Evolutionary conservation across 2,888 invertebrate species (phyloP).

Genomic region (Hoplodrina blanda): DNA sequence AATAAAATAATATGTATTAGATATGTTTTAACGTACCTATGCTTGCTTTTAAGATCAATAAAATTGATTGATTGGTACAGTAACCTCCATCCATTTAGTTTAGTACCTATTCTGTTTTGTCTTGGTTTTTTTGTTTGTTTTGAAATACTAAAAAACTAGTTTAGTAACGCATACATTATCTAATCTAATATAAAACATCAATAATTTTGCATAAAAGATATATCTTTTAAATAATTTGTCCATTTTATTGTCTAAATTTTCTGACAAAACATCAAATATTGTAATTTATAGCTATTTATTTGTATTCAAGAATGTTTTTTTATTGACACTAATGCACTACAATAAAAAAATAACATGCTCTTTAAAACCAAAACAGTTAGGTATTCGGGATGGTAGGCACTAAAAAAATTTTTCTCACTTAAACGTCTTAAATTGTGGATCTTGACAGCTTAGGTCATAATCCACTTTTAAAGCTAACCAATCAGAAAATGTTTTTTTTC

Average conservation of each 20-base stretch:
- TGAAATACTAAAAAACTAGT: slow-evolving; percentile 11
- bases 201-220: slow-evolving; percentile 39
- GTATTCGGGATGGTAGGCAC: too few species aligned
- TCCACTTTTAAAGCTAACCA: background rate
- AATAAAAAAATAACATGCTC: background rate
- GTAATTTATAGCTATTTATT: slow-evolving; percentile 32
- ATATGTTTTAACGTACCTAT: too few species aligned
- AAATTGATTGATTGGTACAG: background rate
- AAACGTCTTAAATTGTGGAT: too few species aligned
- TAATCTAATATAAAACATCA: slow-evolving; percentile 16
- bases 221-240: slow-evolving; percentile 35
- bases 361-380: too few species aligned
- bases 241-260: slow-evolving; percentile 33
- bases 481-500: too few species aligned
- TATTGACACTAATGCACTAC: slow-evolving; percentile 12
- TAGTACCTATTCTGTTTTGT: background rate
- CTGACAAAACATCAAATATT: slow-evolving; percentile 16
- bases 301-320: slow-evolving; percentile 3
- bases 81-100: slow-evolving; percentile 7
- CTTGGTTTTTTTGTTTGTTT: slow-evolving; percentile 1
- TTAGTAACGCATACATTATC: slow-evolving; percentile 5
- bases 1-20: too few species aligned
- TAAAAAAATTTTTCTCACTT: too few species aligned
- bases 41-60: background rate
- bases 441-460: too few species aligned